Percentiles rank a stretch among this genome's conserved stretches.
Evolutionary conservation across 1,140 invertebrate species (phyloP).

Genomic region (Tetramorium alpestre): DNA sequence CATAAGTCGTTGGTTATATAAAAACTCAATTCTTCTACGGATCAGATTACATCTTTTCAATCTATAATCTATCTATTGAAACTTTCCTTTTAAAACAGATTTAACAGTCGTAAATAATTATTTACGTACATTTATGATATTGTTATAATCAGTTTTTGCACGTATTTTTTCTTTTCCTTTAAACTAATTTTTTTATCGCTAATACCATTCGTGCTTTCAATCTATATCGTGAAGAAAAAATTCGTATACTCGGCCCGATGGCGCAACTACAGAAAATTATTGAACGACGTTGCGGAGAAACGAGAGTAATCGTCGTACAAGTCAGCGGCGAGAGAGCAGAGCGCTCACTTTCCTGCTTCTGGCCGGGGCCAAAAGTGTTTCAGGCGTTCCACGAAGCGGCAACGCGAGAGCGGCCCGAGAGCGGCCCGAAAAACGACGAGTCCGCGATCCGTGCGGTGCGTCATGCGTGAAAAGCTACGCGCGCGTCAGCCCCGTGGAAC

Average conservation of each 20-base stretch:
- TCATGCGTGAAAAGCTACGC: conserved; percentile 72
- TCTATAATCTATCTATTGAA: neutral
- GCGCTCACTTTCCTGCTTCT: conserved; percentile 64
- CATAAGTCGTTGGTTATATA: no score
- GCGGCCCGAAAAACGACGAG: conserved; percentile 61
- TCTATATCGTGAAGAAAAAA: neutral
- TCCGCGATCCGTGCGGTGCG: conserved; percentile 63
- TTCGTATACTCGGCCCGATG: neutral
- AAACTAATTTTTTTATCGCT: neutral
- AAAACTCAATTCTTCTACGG: neutral
- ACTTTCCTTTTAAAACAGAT: neutral
- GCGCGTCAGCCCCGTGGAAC: conserved; percentile 70
- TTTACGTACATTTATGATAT: neutral
- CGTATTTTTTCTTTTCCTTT: neutral
- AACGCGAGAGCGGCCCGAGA: conserved; percentile 12
- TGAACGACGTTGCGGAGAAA: conserved; percentile 20
- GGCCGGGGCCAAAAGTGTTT: conserved; percentile 65
- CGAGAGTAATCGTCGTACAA: conserved; percentile 17
- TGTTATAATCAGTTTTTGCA: neutral
- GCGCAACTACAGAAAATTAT: conserved; percentile 20
- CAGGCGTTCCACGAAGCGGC: conserved; percentile 64
- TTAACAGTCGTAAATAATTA: neutral
- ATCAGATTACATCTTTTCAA: neutral
- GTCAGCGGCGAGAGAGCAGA: conserved; percentile 24
- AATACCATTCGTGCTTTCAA: neutral